Evolutionary conservation across 2,797 vertebrate genomes (phyloP), one percentile per base, ranked within the genome.

Genomic region (Schizothorax lantsangensis): DNA sequence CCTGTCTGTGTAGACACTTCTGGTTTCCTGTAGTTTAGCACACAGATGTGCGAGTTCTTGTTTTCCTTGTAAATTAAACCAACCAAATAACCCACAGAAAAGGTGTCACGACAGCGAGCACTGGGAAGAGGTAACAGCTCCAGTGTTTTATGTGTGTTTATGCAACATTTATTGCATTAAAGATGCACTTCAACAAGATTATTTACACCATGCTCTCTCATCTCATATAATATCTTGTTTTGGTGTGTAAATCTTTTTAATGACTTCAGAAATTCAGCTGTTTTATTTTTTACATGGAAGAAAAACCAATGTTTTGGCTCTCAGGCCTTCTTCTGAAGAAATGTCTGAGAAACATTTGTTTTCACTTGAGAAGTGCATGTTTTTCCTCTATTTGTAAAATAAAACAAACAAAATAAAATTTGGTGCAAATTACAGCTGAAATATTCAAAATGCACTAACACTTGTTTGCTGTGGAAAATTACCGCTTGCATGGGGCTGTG

Each of bases 71-170:
- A 89, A 91, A 72, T 84, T 89, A 66, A 87, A 79, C 81, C 57
- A 88, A 77, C 59, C 15, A 84, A 86, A 66, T 52, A 71, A 86
- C 88, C 90, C 92, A 92, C 91, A 96, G 95, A 95, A 95, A 90
- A 89, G 89, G 71, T 3, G 86, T 80, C 81, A 92, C 92, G 87
- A 90, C 87, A 33, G 90, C 12, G 47, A 92, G 90, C 1, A 66
- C 84, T 73, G 92, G 77, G 17, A 95, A 93, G 91, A 96, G 95
- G 95, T 96, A 94, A 94, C 88, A 68, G 62, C 9, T 45, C 59
- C 43, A 11, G 15, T 62, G 40, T 87, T 43, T 36, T 85, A 38
- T 85, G 74, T 83, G 68, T 79, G 62, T 83, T 30, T 84, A 45
- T 84, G 79, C 9, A 52, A 12, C 40, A n/a, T 40, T 21, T 57